Conservation (phyloP, 2,888 invertebrate genomes). For the Phrixothrix hirtus region DNA sequence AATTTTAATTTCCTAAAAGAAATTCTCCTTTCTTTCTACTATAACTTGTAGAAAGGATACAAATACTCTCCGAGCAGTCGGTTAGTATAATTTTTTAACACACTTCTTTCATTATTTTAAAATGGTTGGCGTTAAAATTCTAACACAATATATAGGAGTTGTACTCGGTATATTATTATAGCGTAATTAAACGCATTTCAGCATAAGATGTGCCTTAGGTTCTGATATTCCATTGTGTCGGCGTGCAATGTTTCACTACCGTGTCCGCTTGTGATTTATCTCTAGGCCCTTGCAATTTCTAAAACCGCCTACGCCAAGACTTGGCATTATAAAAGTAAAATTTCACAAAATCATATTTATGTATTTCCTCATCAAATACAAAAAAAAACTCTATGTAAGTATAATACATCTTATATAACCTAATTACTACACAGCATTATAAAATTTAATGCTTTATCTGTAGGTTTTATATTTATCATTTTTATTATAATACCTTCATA, state of each 20-base stretch:
- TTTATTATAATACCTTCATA: no score
- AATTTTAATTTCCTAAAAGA: no score
- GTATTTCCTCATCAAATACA: background rate
- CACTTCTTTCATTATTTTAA: constrained; percentile 29
- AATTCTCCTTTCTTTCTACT: no score
- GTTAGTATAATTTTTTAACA: constrained; percentile 30
- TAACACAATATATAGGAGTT: constrained; percentile 28
- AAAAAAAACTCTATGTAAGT: background rate
- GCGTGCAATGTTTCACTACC: constrained; percentile 30
- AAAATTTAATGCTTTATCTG: background rate
- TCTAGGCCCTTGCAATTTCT: constrained; percentile 33
- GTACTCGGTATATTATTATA: constrained; percentile 33
- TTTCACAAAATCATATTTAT: background rate
- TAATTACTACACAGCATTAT: background rate
- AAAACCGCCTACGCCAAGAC: constrained; percentile 27
- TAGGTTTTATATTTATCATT: no score
- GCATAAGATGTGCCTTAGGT: constrained; percentile 33
- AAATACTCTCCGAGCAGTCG: constrained; percentile 31
- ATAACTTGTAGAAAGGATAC: constrained; percentile 34
- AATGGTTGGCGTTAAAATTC: constrained; percentile 21
- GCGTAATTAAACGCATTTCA: constrained; percentile 31
- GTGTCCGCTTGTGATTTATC: constrained; percentile 35
- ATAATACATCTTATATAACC: background rate
- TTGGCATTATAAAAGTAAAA: background rate
- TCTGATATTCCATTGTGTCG: constrained; percentile 29